phyloP scores from a whole-genome alignment of 1,140 invertebrate genomes.

The Matsumurasca onukii region DNA sequence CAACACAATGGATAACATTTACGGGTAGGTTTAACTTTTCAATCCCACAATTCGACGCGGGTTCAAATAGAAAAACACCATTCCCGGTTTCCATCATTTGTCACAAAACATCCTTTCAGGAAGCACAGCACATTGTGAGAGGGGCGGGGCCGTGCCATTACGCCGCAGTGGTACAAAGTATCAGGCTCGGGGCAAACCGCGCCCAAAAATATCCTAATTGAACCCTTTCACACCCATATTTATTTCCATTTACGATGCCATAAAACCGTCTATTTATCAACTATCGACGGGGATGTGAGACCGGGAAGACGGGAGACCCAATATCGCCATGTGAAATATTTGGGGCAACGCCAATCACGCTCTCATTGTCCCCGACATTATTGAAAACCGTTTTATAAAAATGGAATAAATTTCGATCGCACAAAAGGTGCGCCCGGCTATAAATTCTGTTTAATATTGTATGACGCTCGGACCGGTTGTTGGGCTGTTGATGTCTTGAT shows the following conservation, averaged over 20 bases:
- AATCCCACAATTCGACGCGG: no score
- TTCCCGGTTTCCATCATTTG: no score
- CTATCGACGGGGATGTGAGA: conserved; percentile 14
- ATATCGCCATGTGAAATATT: conserved; percentile 3
- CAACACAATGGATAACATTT: no score
- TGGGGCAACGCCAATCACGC: conserved; percentile 19
- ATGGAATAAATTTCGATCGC: conserved; percentile 13
- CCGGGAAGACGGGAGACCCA: no score
- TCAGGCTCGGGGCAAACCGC: background rate
- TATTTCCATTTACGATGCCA: conserved; percentile 21
- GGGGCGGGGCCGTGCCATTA: background rate
- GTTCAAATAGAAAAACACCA: no score
- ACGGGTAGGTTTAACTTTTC: no score
- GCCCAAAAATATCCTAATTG: background rate
- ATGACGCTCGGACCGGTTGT: conserved; percentile 13
- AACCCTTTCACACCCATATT: conserved; percentile 21
- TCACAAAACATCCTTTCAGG: no score
- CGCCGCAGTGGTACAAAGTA: background rate
- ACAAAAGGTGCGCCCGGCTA: conserved; percentile 1
- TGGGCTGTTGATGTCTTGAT: conserved; percentile 25
- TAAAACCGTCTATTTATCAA: conserved; percentile 26
- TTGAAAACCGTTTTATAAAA: conserved; percentile 26
- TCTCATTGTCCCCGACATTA: conserved; percentile 20
- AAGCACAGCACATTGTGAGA: no score
- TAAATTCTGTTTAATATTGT: conserved; percentile 28